Evolutionary conservation across 2,113 vertebrate species (phyloP), one percentile per base, ranked within the genome.

Genomic region (Eleginops maclovinus): DNA sequence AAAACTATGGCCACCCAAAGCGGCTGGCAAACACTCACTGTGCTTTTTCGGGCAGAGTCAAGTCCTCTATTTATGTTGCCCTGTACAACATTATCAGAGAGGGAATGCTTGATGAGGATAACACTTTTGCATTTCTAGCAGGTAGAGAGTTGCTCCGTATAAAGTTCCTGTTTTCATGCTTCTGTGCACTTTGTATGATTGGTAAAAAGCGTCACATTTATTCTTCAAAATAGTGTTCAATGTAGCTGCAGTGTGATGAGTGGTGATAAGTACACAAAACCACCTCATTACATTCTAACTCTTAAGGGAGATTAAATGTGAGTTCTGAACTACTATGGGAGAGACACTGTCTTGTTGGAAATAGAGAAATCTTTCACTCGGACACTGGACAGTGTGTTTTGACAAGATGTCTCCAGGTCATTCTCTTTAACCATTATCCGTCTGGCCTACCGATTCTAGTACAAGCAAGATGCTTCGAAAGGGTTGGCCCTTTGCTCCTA

Each of bases 1-100:
- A 91, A 92, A 92, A 89, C 71, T 90, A 76, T 83, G 96, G 89
- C 95, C 96, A 96, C 96, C 96, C 91, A 93, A 95, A 94, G 94
- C 49, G 68, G 90, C 84, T 94, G 93, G 91, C 91, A 91, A 87
- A 76, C 69, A 65, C 73, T 91, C 75, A 55, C 67, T 76, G 79
- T 73, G 86, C 83, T 79, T 91, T 89, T 91, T 36, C 79, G 90
- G 63, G 15, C 81, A 78, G 79, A 91, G 88, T 92, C 88, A 92
- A 89, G 79, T 89, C 75, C 69, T 89, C 88, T 89, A 74, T 91
- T 89, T 86, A 83, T 77, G 75, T 87, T 60, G 41, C 69, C 51
- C 82, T 79, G 71, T 82, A 85, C 70, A 82, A 79, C 84, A 81
- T 80, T 63, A 86, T 89, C 69, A 78, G 69, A 85, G 70, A 55